Conservation (phyloP, 2,113 vertebrate genomes). For the Prinia subflava region DNA sequence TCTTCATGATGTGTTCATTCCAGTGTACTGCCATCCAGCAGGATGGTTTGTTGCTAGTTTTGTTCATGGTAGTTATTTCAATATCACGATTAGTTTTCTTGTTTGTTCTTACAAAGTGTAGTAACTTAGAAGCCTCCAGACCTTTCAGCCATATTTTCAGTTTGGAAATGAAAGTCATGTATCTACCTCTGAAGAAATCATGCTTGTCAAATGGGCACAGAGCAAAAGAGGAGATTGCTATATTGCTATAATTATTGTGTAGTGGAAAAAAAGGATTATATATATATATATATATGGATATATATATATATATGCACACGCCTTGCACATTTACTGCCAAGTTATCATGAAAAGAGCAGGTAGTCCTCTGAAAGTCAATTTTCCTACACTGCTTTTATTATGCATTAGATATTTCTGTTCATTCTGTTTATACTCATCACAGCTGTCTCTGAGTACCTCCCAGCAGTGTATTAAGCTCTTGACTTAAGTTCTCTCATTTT, state of each 20-base stretch:
- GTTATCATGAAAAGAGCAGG: not conserved
- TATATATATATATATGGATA: too few relatives aligned
- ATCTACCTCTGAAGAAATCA: not conserved
- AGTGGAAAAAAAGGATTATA: not conserved
- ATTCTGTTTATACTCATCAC: conserved; percentile 37
- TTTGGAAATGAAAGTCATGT: not conserved
- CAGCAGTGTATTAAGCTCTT: conserved; percentile 26
- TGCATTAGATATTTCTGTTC: not conserved
- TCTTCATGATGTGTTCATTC: not conserved
- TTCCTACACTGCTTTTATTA: not conserved
- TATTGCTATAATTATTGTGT: not conserved
- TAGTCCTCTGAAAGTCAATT: not conserved
- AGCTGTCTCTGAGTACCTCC: conserved; percentile 13
- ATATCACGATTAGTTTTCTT: not conserved
- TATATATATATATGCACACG: not conserved
- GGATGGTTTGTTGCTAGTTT: not conserved
- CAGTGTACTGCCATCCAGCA: not conserved
- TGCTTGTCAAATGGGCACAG: not conserved
- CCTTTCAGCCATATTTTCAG: not conserved
- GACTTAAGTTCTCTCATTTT: conserved; percentile 22
- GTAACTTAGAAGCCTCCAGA: not conserved
- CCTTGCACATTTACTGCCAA: not conserved
- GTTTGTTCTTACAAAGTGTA: not conserved
- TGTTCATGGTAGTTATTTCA: not conserved
- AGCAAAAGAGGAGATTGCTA: not conserved